These are phyloP conservation scores for Drosophila lini DNA, from an alignment of 1,140 invertebrate genomes.

Conservation along the genomic window DNA sequence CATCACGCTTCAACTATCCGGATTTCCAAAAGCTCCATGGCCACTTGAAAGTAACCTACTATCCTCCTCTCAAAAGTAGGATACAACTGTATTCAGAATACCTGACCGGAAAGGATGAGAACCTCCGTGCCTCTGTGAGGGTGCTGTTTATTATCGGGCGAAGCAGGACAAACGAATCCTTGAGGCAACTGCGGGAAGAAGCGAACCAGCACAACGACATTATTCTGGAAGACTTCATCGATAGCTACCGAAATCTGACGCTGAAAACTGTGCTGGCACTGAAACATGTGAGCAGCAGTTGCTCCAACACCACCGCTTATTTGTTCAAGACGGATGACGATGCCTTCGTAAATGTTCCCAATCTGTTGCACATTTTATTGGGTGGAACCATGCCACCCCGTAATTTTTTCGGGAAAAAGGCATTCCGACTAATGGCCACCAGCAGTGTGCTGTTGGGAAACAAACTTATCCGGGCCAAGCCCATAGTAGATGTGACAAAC, in stretches of 20 bases:
- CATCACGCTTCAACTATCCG: constrained; percentile 85
- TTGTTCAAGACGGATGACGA: constrained; percentile 94
- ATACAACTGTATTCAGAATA: constrained; percentile 48
- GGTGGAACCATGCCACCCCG: constrained; percentile 71
- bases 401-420: constrained; percentile 35
- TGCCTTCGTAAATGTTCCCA: constrained; percentile 91
- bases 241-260: constrained; percentile 96
- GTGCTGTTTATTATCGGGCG: constrained; percentile 72
- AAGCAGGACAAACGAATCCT: constrained; percentile 41
- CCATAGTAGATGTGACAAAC: constrained; percentile 88
- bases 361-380: constrained; percentile 85
- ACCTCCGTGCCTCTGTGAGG: constrained; percentile 34
- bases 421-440: constrained; percentile 51
- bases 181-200: constrained; percentile 50
- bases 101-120: constrained; percentile 21
- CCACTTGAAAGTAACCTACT: constrained; percentile 54
- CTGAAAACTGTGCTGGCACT: constrained; percentile 95
- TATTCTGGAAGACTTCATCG: constrained; percentile 94
- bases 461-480: constrained; percentile 89
- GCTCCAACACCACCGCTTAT: constrained; percentile 87
- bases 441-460: constrained; percentile 88
- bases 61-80: constrained; percentile 32
- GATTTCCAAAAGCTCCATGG: constrained; percentile 75
- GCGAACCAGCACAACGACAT: constrained; percentile 87
- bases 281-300: constrained; percentile 90